Base-by-base conservation (phyloP, 2,113 vertebrate species). In the Miniopterus natalensis region DNA sequence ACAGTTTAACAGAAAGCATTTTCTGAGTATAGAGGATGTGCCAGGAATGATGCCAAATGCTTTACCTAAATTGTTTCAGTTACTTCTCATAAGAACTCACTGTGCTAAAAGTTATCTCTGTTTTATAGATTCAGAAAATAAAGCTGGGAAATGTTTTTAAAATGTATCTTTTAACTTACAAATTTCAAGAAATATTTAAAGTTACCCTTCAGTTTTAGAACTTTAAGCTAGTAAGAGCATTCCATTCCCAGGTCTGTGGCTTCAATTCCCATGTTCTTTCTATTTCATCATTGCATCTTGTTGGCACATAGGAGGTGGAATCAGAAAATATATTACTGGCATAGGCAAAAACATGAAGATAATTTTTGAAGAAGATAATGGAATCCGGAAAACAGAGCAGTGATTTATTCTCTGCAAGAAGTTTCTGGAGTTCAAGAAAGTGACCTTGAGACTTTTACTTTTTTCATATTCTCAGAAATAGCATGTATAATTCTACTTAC, bases 391-490 rank as follows among this genome's bases (percentile, higher is more conserved):
- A 68, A 84, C 0, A 83, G 3, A 70, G 49, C 80, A 40, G n/a
- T 83, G 78, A 92, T 90, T 70, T 87, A 47, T 94, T 95, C n/a
- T 92, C 42, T 70, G 51, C 23, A 51, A 88, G 23, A 95, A 84
- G 40, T 80, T 92, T 95, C 31, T 81, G 4, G 17, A 86, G 27
- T 88, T 93, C 61, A 90, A 75, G 49, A 59, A 75, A 84, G 14
- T 87, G 70, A 92, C 47, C 87, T 87, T 92, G 21, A 23, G 40
- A 68, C 15, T 45, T 89, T 74, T 21, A 42, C 20, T 65, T 95
- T 11, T 84, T 51, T 90, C 21, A 77, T 70, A 86, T 96, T 81
- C 36, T 88, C 51, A 79, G 23, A 47, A 95, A 71, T 20, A 65
- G 12, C 31, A 71, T 3, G 51, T 47, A 84, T 57, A 83, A 85